phyloP scores from a whole-genome alignment of 2,888 invertebrate genomes.

The Mesorhabditis spiculigera region DNA sequence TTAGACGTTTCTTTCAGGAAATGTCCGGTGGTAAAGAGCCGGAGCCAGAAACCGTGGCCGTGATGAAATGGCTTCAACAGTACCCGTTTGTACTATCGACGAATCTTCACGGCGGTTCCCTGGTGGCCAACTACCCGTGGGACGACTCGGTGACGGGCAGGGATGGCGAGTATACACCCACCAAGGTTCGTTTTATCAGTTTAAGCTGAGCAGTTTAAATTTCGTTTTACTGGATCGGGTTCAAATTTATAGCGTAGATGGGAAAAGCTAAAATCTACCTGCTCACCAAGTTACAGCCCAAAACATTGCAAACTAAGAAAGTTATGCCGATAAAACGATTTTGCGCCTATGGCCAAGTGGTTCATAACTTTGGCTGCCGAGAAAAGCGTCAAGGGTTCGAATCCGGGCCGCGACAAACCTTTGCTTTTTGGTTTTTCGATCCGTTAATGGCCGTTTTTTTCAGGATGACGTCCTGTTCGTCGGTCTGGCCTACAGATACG shows the following conservation, averaged over 20 bases:
- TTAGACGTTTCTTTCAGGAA: not conserved
- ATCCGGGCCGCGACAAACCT: too few species aligned
- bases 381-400: too few species aligned
- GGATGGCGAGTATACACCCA: slow-evolving; percentile 53
- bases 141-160: slow-evolving; percentile 72
- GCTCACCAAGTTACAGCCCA: too few species aligned
- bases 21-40: slow-evolving; percentile 33
- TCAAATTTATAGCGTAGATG: too few species aligned
- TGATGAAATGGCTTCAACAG: slow-evolving; percentile 59
- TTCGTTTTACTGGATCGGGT: not conserved
- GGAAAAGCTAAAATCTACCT: too few species aligned
- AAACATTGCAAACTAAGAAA: too few species aligned
- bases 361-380: too few species aligned
- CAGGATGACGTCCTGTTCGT: slow-evolving; percentile 55
- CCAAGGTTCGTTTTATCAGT: slow-evolving; percentile 11
- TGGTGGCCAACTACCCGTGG: slow-evolving; percentile 94
- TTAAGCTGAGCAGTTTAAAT: too few species aligned
- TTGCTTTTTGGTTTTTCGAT: too few species aligned
- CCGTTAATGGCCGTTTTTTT: not conserved
- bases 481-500: slow-evolving; percentile 53
- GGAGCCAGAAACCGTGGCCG: slow-evolving; percentile 59
- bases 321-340: too few species aligned
- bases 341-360: too few species aligned
- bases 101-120: slow-evolving; percentile 64
- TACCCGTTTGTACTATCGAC: slow-evolving; percentile 58